Evolutionary conservation across 2,797 vertebrate species (phyloP).

Genomic region (Carapus acus): DNA sequence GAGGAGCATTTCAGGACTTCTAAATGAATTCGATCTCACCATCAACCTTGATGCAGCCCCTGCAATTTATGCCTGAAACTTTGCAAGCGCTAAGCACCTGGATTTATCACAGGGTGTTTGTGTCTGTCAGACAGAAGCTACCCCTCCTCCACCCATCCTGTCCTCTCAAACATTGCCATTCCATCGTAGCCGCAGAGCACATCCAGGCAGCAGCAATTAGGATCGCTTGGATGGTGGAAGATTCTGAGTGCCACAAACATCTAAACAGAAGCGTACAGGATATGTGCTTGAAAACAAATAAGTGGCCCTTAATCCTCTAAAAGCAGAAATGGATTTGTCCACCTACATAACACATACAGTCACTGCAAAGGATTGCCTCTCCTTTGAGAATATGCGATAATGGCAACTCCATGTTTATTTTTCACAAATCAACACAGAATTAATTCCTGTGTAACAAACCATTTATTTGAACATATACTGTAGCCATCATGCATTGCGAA

Average conservation of each 20-base stretch:
- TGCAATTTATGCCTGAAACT: constrained; percentile 46
- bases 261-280: constrained; percentile 36
- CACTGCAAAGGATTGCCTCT: too few species aligned
- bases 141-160: not conserved
- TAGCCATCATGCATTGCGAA: too few species aligned
- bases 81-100: constrained; percentile 41
- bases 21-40: constrained; percentile 64
- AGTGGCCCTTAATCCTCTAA: constrained; percentile 36
- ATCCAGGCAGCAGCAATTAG: constrained; percentile 26
- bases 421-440: too few species aligned
- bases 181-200: constrained; percentile 35
- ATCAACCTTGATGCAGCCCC: constrained; percentile 38
- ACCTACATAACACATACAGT: constrained; percentile 26
- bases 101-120: constrained; percentile 46
- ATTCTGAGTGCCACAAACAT: constrained; percentile 38
- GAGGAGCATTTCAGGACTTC: constrained; percentile 47
- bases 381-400: too few species aligned
- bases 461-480: too few species aligned
- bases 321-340: constrained; percentile 51
- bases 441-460: too few species aligned
- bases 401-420: too few species aligned
- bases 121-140: constrained; percentile 31
- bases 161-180: constrained; percentile 20
- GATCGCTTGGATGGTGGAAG: constrained; percentile 41
- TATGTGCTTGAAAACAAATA: constrained; percentile 42